Evolutionary conservation across 1,140 invertebrate species (phyloP), one percentile per base, ranked within the genome.

Genomic region (Tetramorium parvispinum): DNA sequence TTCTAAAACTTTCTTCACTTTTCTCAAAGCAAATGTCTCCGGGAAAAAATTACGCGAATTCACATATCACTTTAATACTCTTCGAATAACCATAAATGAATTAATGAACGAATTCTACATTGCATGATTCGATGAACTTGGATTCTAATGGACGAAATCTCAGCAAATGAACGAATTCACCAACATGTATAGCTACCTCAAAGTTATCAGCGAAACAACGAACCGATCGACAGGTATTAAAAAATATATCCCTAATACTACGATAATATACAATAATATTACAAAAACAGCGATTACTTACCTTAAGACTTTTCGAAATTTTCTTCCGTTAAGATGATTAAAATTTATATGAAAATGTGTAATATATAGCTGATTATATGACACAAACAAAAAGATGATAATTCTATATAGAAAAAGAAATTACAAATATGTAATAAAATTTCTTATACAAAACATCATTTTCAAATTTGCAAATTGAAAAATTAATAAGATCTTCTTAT

Each of bases 111-210:
- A 43, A 70, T 27, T 88, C 66, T 92, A 77, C 57, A 61, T 91
- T 92, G 88, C 88, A 91, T 92, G 91, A 90, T 89, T 87, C 82
- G 87, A 82, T 77, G 2, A 27, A 65, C 55, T 89, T 85, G 89
- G 55, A 89, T 78, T 68, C 32, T 86, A 79, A 57, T 70, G 85
- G 85, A 10, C 83, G 53, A 43, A 49, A 86, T 40, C 87, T 68
- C 93, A 96, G 96, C 96, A 97, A 96, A 97, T 97, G 96, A 98
- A 97, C 93, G 97, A 98, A 93, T 97, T 98, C 89, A 97, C 97
- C 37, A 98, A 97, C 92, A 97, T 98, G 96, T 98, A 98, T 92
- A 97, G 97, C 91, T 98, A 97, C 93, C 96, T 98, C 88, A 98
- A 98, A 94, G 97, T 97, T 82, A 97, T 98, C 93, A 97, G 96